Base-by-base conservation (phyloP, 2,888 invertebrate species). In the Litoditis marina region DNA sequence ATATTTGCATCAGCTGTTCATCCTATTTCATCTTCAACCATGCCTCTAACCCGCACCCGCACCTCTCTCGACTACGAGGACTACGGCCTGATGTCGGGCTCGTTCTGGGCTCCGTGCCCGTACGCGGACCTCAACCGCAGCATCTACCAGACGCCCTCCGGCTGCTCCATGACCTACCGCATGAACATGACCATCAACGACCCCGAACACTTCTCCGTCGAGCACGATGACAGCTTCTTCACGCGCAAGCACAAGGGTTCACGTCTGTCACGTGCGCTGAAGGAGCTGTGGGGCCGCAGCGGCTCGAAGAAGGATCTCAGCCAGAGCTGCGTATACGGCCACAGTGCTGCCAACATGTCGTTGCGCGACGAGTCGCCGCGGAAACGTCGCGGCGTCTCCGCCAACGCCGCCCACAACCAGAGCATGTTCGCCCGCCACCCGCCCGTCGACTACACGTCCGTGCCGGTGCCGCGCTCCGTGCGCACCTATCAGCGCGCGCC, bases 161-260 rank as follows among this genome's bases (percentile, higher is more conserved):
- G 54, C 16, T 61, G 61, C 28, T 54, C 61, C 34, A 61, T 61
- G 49, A 55, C 47, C 36, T 61, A 61, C 39, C 61, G 61, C 6
- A 47, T 61, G 55, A 61, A 61, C 36, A 61, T 61, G 61, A 61
- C 61, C 8, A 49, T 61, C 28, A 54, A 61, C n/a, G 61, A 61
- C 34, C 61, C 61, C 3, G n/a, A 50, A 27, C 28, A 22, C n/a
- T 50, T 50, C n/a, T 50, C 50, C 25, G 19, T 16, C 7, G 61
- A 61, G 19, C 28, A 47, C n/a, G 16, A 31, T 11, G 13, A 30
- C 5, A 13, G 3, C 25, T 30, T 19, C 34, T 53, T 25, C 54
- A 32, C 54, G n/a, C 19, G 16, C 16, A 54, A 56, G 7, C 46
- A 42, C 30, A 57, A 59, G 25, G 31, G 58, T 13, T 39, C 56